Conservation (phyloP, 2,113 vertebrate species). For the Lepus timidus region DNA sequence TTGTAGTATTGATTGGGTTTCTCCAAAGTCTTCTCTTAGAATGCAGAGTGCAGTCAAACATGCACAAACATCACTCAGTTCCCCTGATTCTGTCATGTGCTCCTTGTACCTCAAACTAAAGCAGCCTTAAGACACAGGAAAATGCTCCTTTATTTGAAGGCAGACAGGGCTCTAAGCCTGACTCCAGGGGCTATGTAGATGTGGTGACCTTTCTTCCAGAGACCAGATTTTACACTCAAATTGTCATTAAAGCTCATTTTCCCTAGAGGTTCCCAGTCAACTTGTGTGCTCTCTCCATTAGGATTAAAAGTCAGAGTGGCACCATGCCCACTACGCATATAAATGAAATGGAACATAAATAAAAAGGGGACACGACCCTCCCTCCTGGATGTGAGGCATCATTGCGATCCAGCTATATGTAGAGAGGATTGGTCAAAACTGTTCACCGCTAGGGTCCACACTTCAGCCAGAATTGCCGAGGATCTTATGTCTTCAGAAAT, state of each 20-base stretch:
- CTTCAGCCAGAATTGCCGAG: not conserved
- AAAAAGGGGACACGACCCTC: slow-evolving; percentile 83
- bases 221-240: slow-evolving; percentile 98
- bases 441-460: not conserved
- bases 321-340: slow-evolving; percentile 91
- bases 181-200: slow-evolving; percentile 97
- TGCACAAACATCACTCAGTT: slow-evolving; percentile 88
- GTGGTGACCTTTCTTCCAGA: slow-evolving; percentile 97
- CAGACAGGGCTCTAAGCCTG: slow-evolving; percentile 93
- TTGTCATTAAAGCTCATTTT: slow-evolving; percentile 94
- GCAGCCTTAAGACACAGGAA: slow-evolving; percentile 89
- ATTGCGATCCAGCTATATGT: not conserved
- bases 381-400: slow-evolving; percentile 45
- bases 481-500: not conserved
- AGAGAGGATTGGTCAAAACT: not conserved
- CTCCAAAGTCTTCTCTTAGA: slow-evolving; percentile 91
- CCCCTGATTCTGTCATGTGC: slow-evolving; percentile 88
- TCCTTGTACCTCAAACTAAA: slow-evolving; percentile 90
- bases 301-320: slow-evolving; percentile 94
- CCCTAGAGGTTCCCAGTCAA: slow-evolving; percentile 90
- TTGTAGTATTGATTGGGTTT: slow-evolving; percentile 91
- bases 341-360: slow-evolving; percentile 89
- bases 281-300: slow-evolving; percentile 87
- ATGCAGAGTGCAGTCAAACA: slow-evolving; percentile 92
- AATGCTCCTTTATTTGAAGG: slow-evolving; percentile 90